These are phyloP conservation scores for Enteromius mattozi DNA, from an alignment of 2,797 vertebrate genomes.

Conservation along the genomic window DNA sequence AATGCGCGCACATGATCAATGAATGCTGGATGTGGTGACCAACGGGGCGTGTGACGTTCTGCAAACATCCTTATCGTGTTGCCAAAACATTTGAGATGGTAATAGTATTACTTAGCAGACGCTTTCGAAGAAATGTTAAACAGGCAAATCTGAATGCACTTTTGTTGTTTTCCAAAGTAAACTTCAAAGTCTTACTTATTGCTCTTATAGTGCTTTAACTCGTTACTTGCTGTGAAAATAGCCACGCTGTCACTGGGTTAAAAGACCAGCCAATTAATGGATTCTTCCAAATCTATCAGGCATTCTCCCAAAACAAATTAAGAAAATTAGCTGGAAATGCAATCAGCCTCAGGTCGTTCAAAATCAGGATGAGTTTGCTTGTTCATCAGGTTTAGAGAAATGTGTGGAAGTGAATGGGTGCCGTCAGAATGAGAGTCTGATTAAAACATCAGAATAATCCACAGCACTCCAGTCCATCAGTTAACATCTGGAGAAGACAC, in stretches of 20 bases:
- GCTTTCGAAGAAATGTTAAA: neutral
- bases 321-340: neutral
- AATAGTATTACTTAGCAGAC: neutral
- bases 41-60: neutral
- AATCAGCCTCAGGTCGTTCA: neutral
- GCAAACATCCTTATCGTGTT: neutral
- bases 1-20: neutral
- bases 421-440: too few species aligned
- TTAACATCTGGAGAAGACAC: too few species aligned
- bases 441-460: neutral
- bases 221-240: neutral
- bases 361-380: neutral
- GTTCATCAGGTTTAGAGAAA: neutral
- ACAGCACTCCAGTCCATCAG: neutral
- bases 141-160: neutral
- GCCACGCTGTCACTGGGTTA: neutral
- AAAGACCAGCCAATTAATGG: neutral
- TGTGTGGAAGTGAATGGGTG: neutral
- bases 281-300: too few species aligned
- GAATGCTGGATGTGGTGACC: neutral
- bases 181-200: neutral
- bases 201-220: neutral
- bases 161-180: neutral
- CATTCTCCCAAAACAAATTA: neutral
- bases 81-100: neutral